phyloP scores from a whole-genome alignment of 2,888 invertebrate genomes.

The Lamellibrachia satsuma region DNA sequence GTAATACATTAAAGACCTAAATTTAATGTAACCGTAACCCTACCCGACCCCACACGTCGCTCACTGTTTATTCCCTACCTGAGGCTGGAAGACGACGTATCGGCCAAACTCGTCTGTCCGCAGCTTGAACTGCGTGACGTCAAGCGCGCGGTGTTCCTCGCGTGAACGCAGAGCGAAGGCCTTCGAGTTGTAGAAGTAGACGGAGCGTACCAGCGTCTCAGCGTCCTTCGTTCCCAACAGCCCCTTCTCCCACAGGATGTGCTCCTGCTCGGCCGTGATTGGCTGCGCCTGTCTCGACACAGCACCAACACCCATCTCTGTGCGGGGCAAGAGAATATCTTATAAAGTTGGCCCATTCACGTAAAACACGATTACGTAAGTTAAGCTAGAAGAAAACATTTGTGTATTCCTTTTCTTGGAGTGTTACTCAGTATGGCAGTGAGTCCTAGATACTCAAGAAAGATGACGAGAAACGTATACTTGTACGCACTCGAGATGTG shows the following conservation, averaged over 20 bases:
- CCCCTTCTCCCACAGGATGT: neutral
- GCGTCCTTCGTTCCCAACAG: conserved; percentile 1
- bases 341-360: neutral
- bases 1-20: neutral
- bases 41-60: neutral
- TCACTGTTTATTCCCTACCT: neutral
- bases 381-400: too few relatives aligned
- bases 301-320: neutral
- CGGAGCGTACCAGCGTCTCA: neutral
- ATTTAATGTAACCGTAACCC: neutral
- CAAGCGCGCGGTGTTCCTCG: conserved; percentile 13
- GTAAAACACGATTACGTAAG: neutral
- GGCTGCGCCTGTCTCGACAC: conserved; percentile 6
- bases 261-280: neutral
- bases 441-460: too few relatives aligned
- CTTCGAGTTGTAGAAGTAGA: neutral
- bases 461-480: too few relatives aligned
- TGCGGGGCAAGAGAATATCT: neutral
- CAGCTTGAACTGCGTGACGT: neutral
- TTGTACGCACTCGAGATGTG: too few relatives aligned
- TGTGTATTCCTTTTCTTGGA: too few relatives aligned
- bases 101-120: neutral
- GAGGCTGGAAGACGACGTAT: neutral
- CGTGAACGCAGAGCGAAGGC: neutral
- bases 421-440: too few relatives aligned